Evolutionary conservation across 1,140 invertebrate species (phyloP).

Genomic region (Bombus soroeensis): DNA sequence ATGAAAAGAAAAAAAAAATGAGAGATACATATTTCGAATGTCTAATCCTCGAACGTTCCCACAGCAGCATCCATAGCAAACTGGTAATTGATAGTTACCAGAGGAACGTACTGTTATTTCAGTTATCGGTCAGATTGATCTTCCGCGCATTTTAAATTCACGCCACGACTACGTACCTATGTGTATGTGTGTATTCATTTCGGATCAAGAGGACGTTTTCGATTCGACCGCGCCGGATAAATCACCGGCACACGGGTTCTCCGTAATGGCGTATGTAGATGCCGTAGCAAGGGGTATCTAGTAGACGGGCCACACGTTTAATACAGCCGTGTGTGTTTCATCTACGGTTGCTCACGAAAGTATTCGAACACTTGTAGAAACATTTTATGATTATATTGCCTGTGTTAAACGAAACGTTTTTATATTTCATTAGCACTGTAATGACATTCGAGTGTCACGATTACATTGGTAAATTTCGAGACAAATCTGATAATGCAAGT

Average conservation of each 20-base stretch:
- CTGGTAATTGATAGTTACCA: constrained; percentile 62
- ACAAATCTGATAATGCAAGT: too few species aligned
- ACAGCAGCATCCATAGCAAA: not conserved
- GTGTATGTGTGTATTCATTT: constrained; percentile 46
- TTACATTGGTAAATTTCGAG: too few species aligned
- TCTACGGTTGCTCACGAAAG: not conserved
- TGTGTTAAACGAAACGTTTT: not conserved
- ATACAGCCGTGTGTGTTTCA: constrained; percentile 4
- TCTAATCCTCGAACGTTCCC: constrained; percentile 21
- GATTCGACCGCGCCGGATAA: constrained; percentile 59
- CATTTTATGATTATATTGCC: too few species aligned
- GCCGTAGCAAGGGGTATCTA: constrained; percentile 42
- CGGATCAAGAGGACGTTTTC: constrained; percentile 51
- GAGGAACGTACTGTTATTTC: constrained; percentile 58
- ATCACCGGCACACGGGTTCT: constrained; percentile 54
- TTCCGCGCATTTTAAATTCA: constrained; percentile 64
- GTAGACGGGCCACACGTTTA: constrained; percentile 38
- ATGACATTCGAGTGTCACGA: too few species aligned
- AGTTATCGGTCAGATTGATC: constrained; percentile 54
- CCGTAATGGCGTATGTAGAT: constrained; percentile 57
- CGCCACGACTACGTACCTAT: not conserved
- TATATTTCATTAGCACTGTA: too few species aligned
- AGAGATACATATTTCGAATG: constrained; percentile 34
- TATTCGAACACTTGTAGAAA: not conserved
- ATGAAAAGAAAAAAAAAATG: not conserved